A percentile compares a stretch with the other conserved stretches of the same genome.
Conservation (phyloP, 2,888 invertebrate species). For the Phyto melanocephala region DNA sequence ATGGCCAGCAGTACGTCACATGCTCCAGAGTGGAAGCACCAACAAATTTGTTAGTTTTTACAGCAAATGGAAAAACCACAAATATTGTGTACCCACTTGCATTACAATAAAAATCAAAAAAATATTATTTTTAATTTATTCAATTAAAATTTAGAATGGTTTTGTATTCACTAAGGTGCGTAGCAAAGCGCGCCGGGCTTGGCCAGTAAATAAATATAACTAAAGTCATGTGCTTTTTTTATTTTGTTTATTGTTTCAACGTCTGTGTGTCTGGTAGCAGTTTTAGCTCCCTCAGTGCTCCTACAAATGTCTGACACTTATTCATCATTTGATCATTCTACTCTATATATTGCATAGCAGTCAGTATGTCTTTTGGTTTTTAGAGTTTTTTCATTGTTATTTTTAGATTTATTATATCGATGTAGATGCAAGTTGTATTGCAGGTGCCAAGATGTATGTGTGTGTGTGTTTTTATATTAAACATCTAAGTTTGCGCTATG, state of each 20-base stretch:
- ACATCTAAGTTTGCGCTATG: slow-evolving; percentile 11
- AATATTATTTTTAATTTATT: too few relatives aligned
- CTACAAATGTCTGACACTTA: background rate
- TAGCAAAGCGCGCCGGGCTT: too few relatives aligned
- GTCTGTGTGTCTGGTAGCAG: background rate
- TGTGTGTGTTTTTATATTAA: background rate
- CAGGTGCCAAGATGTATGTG: slow-evolving; percentile 18
- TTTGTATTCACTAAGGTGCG: too few relatives aligned
- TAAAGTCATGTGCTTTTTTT: background rate
- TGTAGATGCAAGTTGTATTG: background rate
- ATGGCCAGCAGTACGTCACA: too few relatives aligned
- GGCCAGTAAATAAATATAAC: too few relatives aligned
- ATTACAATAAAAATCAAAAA: too few relatives aligned
- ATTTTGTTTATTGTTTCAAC: background rate
- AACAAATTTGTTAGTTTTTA: too few relatives aligned
- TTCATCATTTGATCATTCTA: background rate
- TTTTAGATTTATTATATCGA: background rate
- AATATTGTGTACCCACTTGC: too few relatives aligned
- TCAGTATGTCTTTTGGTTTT: slow-evolving; percentile 24
- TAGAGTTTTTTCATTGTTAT: background rate
- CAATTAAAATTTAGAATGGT: too few relatives aligned
- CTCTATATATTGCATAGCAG: slow-evolving; percentile 15
- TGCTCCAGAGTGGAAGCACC: too few relatives aligned
- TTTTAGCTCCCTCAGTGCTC: background rate
- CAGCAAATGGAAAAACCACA: too few relatives aligned